phyloP scores from a whole-genome alignment of 2,113 vertebrate genomes.

The Seriola aureovittata region DNA sequence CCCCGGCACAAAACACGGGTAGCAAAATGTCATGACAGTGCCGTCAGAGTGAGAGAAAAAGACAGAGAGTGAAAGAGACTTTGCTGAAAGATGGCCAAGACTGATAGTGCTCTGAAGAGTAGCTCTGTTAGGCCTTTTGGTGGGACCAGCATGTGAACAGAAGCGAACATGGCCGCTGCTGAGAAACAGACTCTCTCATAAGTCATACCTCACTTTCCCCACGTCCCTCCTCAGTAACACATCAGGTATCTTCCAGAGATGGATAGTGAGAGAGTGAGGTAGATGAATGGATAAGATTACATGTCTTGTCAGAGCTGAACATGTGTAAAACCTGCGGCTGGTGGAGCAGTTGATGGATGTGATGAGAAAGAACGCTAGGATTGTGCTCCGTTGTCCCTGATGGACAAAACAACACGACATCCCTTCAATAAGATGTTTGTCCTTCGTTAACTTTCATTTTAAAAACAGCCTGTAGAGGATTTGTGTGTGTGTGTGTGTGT shows the following conservation, averaged over 20 bases:
- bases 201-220: conserved; percentile 34
- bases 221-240: conserved; percentile 46
- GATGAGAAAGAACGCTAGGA: conserved; percentile 26
- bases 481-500: conserved; percentile 27
- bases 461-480: background rate
- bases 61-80: conserved; percentile 45
- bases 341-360: conserved; percentile 66
- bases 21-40: conserved; percentile 74
- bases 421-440: background rate
- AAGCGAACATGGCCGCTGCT: conserved; percentile 41
- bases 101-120: conserved; percentile 76
- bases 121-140: conserved; percentile 63
- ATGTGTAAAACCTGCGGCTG: conserved; percentile 63
- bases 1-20: conserved; percentile 40
- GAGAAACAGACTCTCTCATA: conserved; percentile 32
- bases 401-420: background rate
- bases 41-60: conserved; percentile 56
- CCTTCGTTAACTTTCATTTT: background rate
- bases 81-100: conserved; percentile 78
- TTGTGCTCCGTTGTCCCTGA: background rate
- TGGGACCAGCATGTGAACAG: conserved; percentile 65
- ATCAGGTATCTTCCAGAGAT: conserved; percentile 57
- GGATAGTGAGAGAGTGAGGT: conserved; percentile 50
- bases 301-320: conserved; percentile 66
- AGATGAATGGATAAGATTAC: conserved; percentile 74